These are phyloP conservation scores for Xestoiulus laeticollis DNA, from an alignment of 2,888 invertebrate genomes.

Conservation along the genomic window DNA sequence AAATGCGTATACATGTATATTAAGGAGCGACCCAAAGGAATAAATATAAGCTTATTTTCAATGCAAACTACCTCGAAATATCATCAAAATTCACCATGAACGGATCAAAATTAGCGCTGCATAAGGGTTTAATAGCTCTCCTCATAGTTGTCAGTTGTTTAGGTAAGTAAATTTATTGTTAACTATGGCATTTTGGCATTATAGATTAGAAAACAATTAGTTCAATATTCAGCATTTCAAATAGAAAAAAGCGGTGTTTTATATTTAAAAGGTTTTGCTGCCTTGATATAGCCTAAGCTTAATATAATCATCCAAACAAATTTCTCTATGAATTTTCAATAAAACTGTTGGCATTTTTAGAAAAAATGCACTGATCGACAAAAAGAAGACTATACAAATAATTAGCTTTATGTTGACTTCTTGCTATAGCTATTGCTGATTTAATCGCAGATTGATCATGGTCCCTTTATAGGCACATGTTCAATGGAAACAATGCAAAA, in stretches of 20 bases:
- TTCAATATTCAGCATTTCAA: neutral
- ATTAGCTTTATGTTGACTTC: no score
- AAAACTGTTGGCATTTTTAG: no score
- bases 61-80: neutral
- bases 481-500: no score
- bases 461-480: no score
- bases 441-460: no score
- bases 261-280: no score
- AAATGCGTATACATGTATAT: neutral
- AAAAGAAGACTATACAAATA: no score
- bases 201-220: neutral
- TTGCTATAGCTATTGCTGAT: no score
- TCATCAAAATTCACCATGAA: neutral
- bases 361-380: no score
- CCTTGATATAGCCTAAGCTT: no score
- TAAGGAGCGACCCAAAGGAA: neutral
- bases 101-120: neutral
- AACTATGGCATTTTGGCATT: neutral
- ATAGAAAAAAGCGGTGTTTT: no score
- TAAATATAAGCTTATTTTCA: neutral
- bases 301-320: no score
- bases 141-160: neutral
- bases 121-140: neutral
- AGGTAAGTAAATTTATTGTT: neutral
- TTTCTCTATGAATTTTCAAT: neutral